A percentile compares a stretch with the other conserved stretches of the same genome.
Evolutionary conservation across 1,140 invertebrate genomes (phyloP).

Genomic region (Hydropsyche tenuis): DNA sequence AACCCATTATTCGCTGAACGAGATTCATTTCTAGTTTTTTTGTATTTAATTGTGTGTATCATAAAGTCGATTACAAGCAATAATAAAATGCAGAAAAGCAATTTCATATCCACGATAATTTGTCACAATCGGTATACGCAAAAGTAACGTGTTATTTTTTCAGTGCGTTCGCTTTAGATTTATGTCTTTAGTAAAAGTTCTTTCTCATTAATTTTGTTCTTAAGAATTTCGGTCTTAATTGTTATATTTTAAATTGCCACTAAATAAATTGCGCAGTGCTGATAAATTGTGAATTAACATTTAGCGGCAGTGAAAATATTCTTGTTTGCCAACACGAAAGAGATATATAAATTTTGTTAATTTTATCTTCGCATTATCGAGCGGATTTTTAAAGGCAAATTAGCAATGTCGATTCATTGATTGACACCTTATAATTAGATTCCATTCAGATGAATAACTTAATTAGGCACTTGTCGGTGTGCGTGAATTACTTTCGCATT

Average conservation of each 20-base stretch:
- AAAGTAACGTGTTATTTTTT: neutral
- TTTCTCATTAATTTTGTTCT: too few relatives aligned
- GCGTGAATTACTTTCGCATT: too few relatives aligned
- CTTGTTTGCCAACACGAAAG: neutral
- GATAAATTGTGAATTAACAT: too few relatives aligned
- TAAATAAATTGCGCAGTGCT: neutral
- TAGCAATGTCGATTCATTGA: neutral
- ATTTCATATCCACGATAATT: neutral
- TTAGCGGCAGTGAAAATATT: too few relatives aligned
- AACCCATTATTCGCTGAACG: neutral
- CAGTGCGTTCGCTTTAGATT: slow-evolving; percentile 3
- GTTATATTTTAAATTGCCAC: too few relatives aligned
- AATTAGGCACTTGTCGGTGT: neutral
- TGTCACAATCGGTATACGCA: neutral
- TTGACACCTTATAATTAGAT: neutral
- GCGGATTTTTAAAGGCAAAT: neutral
- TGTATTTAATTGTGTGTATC: neutral
- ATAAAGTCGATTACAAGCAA: neutral
- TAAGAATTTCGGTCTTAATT: too few relatives aligned
- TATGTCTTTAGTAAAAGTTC: neutral
- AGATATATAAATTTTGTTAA: neutral
- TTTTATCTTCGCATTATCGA: too few relatives aligned
- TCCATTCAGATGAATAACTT: neutral
- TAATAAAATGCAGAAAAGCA: neutral
- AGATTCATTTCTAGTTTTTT: neutral